Percentiles rank a stretch among this genome's conserved stretches.
Conservation (phyloP, 2,797 vertebrate genomes). For the Novumbra hubbsi region DNA sequence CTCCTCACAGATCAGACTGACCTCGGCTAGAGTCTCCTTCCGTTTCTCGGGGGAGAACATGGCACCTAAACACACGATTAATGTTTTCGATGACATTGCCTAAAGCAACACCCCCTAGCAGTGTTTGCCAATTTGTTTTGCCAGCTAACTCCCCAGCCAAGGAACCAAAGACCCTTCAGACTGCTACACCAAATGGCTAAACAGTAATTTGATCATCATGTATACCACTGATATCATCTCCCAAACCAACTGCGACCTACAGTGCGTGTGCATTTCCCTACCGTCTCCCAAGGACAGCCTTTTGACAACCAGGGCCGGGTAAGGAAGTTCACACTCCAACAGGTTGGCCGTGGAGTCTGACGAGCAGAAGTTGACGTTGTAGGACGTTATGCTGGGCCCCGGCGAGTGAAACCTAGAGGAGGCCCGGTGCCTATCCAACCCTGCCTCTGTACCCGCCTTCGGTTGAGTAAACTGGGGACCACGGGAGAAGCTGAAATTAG, state of each 20-base stretch:
- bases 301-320: conserved; percentile 71
- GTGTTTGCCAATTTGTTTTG: too few relatives aligned
- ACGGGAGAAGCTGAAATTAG: conserved; percentile 50
- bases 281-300: conserved; percentile 68
- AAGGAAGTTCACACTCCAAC: conserved; percentile 56
- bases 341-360: conserved; percentile 39
- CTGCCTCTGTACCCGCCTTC: conserved; percentile 5
- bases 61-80: conserved; percentile 46
- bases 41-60: conserved; percentile 36
- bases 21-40: conserved; percentile 57
- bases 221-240: not conserved
- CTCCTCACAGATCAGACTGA: conserved; percentile 81
- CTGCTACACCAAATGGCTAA: too few relatives aligned
- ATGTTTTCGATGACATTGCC: too few relatives aligned
- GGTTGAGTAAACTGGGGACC: conserved; percentile 28
- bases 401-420: conserved; percentile 30
- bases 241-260: not conserved
- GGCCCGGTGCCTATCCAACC: conserved; percentile 18
- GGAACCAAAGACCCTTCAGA: too few relatives aligned
- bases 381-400: conserved; percentile 53
- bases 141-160: too few relatives aligned
- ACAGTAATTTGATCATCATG: too few relatives aligned
- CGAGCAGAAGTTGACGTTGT: conserved; percentile 68
- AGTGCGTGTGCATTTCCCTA: conserved; percentile 22
- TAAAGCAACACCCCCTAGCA: not conserved